Conservation (phyloP, 2,797 vertebrate species). For the Scomberomorus guttatus region DNA sequence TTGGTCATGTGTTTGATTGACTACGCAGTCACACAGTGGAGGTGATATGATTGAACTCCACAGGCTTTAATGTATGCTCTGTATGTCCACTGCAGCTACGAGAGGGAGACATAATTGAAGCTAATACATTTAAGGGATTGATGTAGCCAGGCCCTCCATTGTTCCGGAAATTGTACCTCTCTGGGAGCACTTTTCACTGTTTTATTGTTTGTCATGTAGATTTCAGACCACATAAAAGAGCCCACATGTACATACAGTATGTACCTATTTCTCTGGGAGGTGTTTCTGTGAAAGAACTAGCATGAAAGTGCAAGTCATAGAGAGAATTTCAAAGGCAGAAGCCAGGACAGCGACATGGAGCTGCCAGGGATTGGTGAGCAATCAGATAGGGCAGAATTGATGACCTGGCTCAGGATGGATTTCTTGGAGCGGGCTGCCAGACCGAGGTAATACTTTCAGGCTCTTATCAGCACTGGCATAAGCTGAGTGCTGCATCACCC, state of each 20-base stretch:
- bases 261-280: conserved; percentile 46
- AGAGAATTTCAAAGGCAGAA: conserved; percentile 82
- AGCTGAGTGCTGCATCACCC: conserved; percentile 88
- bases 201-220: conserved; percentile 39
- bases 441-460: conserved; percentile 86
- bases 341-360: conserved; percentile 81
- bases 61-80: conserved; percentile 56
- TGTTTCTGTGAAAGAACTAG: conserved; percentile 60
- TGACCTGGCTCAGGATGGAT: conserved; percentile 89
- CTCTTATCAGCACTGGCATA: conserved; percentile 87
- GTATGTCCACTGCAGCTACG: conserved; percentile 51
- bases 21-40: conserved; percentile 54
- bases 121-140: conserved; percentile 56
- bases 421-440: conserved; percentile 85
- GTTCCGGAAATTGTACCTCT: conserved; percentile 27
- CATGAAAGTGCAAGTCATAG: conserved; percentile 85
- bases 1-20: conserved; percentile 78
- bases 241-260: conserved; percentile 42
- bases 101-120: conserved; percentile 51
- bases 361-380: conserved; percentile 85
- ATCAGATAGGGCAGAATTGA: conserved; percentile 88
- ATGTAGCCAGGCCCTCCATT: conserved; percentile 27
- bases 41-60: conserved; percentile 69
- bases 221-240: conserved; percentile 48
- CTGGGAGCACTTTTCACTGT: not conserved